Evolutionary conservation across 2,888 invertebrate genomes (phyloP), one percentile per base, ranked within the genome.

Genomic region (Sepioteuthis lessoniana): DNA sequence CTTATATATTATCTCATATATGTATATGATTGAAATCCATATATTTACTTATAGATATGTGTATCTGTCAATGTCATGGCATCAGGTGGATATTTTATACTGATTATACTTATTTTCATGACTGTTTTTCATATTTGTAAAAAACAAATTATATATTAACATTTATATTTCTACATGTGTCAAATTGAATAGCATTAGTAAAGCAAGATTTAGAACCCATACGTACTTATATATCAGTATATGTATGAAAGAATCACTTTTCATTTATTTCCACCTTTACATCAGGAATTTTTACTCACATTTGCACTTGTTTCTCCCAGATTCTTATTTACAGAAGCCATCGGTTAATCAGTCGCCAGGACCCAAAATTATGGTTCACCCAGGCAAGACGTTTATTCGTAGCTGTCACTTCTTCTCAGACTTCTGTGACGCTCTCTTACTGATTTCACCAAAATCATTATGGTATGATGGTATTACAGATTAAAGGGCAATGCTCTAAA

Each of bases 301-400:
- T 92, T 42, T 92, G 92, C 31, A 92, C 92, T 92, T 92, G 92
- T 92, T 92, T 92, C 92, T 92, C 92, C n/a, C 92, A 92, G 92
- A 92, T 92, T 92, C 92, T 92, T 46, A 92, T 92, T 92, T 46
- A 92, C 92, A 92, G 92, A 46, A 47, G 92, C 46, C 92, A 92
- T 92, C 92, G 47, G 47, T 92, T 47, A 92, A 42, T 92, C 92
- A 46, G 92, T 47, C 92, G 47, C 47, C 92, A 47, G 92, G 92
- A 47, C 92, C 47, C 47, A n/a, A 46, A 92, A 92, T 92, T 47
- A 47, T 92, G 92, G 92, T 92, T 46, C 92, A 92, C 47, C 46
- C 42, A 92, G 92, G 92, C 92, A 92, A 92, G 92, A 92, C 38
- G 92, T 92, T 92, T 92, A 92, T 92, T 92, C 91, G 92, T 92